These are phyloP conservation scores for Augochlora pura DNA, from an alignment of 1,140 invertebrate species.

Conservation along the genomic window DNA sequence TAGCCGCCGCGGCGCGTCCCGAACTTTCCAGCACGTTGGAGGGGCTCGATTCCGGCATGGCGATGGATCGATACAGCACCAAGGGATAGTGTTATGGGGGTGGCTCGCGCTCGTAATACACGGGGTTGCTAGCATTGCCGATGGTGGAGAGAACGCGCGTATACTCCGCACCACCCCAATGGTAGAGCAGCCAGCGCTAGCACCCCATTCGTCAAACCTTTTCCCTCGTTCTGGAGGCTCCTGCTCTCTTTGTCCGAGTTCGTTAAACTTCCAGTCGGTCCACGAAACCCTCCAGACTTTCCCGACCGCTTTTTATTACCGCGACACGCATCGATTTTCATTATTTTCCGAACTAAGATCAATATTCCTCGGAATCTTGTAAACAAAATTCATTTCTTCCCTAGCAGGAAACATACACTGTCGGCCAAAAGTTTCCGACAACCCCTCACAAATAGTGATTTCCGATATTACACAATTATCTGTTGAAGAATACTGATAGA, in stretches of 20 bases:
- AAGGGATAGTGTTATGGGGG: conserved; percentile 70
- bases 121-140: conserved; percentile 48
- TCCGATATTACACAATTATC: too few relatives aligned
- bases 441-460: too few relatives aligned
- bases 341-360: too few relatives aligned
- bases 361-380: too few relatives aligned
- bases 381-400: too few relatives aligned
- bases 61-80: conserved; percentile 69
- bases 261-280: conserved; percentile 65
- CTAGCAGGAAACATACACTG: too few relatives aligned
- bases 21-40: conserved; percentile 53
- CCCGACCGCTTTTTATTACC: conserved; percentile 19
- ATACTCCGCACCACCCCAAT: conserved; percentile 47
- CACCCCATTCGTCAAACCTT: conserved; percentile 65
- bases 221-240: conserved; percentile 46
- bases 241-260: conserved; percentile 66
- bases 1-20: conserved; percentile 27
- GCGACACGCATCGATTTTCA: not conserved
- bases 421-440: too few relatives aligned
- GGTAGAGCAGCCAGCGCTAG: conserved; percentile 38
- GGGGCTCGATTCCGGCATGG: conserved; percentile 55
- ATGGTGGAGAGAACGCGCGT: conserved; percentile 48
- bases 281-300: conserved; percentile 32
- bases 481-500: too few relatives aligned
- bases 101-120: conserved; percentile 66